phyloP scores from a whole-genome alignment of 2,113 vertebrate genomes.

The Alouatta palliata region DNA sequence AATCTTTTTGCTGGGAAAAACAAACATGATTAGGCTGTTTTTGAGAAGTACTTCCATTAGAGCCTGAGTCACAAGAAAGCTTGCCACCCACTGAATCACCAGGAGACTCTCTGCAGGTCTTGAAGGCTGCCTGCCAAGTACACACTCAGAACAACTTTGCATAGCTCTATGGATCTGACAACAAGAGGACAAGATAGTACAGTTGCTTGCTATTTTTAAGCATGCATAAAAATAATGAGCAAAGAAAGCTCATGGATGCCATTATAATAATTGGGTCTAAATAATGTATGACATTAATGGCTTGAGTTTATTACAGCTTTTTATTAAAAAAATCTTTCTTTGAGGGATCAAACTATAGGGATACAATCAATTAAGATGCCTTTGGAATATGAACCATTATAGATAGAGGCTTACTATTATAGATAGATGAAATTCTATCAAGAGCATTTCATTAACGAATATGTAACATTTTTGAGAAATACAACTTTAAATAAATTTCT shows the following conservation, averaged over 20 bases:
- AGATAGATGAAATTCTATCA: background rate
- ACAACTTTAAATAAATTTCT: background rate
- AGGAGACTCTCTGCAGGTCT: background rate
- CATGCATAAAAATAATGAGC: conserved; percentile 52
- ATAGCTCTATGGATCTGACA: background rate
- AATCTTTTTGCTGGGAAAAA: background rate
- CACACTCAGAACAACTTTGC: background rate
- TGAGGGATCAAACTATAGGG: background rate
- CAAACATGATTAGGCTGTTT: background rate
- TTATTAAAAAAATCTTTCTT: conserved; percentile 41
- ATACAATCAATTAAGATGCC: background rate
- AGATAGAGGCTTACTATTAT: background rate
- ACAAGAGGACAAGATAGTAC: background rate
- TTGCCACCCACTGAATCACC: background rate
- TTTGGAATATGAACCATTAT: background rate
- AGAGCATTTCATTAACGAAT: background rate
- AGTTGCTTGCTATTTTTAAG: conserved; percentile 26
- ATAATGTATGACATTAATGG: background rate
- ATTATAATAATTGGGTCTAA: background rate
- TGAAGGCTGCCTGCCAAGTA: background rate
- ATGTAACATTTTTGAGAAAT: background rate
- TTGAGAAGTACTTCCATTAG: background rate
- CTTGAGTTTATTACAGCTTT: conserved; percentile 5
- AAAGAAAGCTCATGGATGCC: background rate
- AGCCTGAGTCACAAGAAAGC: background rate